Evolutionary conservation across 1,140 invertebrate genomes (phyloP).

Genomic region (Schlechtendalia chinensis): DNA sequence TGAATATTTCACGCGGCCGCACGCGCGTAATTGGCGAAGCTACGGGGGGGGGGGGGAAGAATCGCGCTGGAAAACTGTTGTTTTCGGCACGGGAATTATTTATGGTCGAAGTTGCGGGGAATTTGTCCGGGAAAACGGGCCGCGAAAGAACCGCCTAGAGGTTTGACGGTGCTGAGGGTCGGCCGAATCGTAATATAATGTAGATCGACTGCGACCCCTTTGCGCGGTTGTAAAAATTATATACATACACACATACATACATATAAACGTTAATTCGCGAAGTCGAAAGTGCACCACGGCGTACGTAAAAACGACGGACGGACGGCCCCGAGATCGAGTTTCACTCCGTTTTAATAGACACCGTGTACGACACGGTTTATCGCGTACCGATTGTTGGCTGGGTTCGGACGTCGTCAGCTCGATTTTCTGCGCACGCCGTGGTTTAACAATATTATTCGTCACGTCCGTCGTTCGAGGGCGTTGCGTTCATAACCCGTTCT

Average conservation of each 20-base stretch:
- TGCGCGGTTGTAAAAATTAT: too few relatives aligned
- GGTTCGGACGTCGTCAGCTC: too few relatives aligned
- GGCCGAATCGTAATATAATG: background rate
- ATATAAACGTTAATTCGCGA: constrained; percentile 2
- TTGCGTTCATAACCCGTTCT: too few relatives aligned
- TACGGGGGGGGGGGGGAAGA: constrained; percentile 20
- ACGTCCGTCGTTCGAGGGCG: too few relatives aligned
- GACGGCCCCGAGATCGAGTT: background rate
- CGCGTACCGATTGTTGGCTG: too few relatives aligned
- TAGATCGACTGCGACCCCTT: background rate
- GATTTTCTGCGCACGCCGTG: too few relatives aligned
- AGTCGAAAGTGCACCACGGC: background rate
- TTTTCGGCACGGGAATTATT: constrained; percentile 17
- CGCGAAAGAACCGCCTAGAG: constrained; percentile 20
- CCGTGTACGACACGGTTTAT: too few relatives aligned
- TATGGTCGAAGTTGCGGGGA: constrained; percentile 24
- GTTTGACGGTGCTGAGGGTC: constrained; percentile 25
- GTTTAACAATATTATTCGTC: too few relatives aligned
- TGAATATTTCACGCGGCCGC: constrained; percentile 16
- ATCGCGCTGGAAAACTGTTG: background rate
- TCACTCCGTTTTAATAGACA: background rate
- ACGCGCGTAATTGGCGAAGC: constrained; percentile 17
- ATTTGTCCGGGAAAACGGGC: constrained; percentile 14
- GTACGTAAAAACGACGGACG: background rate
- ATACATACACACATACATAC: too few relatives aligned